phyloP scores from a whole-genome alignment of 2,797 vertebrate species.

The Pampus argenteus region DNA sequence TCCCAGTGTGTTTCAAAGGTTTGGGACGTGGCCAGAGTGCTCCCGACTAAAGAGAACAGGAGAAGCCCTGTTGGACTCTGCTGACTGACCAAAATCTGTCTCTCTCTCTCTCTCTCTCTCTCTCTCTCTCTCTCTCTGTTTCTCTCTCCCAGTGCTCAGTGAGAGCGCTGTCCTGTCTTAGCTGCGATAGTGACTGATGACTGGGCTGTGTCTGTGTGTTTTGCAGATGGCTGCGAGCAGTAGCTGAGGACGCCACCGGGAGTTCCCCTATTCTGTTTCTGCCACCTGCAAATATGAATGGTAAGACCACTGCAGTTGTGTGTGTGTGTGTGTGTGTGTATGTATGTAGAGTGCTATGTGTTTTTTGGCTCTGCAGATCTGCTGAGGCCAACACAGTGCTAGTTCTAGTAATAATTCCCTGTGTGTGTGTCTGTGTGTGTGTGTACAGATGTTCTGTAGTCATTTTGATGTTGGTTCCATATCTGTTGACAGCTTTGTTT shows the following conservation, averaged over 20 bases:
- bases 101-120: conserved; percentile 22
- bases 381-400: conserved; percentile 11
- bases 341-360: conserved; percentile 12
- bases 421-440: neutral
- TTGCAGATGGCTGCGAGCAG: conserved; percentile 74
- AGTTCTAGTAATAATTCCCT: conserved; percentile 12
- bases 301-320: conserved; percentile 67
- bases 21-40: conserved; percentile 65
- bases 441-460: neutral
- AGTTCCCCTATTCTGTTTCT: conserved; percentile 55
- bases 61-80: conserved; percentile 79
- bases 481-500: conserved; percentile 1
- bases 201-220: conserved; percentile 71
- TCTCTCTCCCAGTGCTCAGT: conserved; percentile 41
- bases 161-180: conserved; percentile 54
- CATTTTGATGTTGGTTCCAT: neutral
- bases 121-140: conserved; percentile 21
- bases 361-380: conserved; percentile 30
- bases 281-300: conserved; percentile 79
- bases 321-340: conserved; percentile 17
- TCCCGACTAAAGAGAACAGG: conserved; percentile 71
- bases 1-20: conserved; percentile 69
- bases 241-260: conserved; percentile 71
- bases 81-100: conserved; percentile 75
- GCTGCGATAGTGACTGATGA: conserved; percentile 73